Conservation (phyloP, 2,797 vertebrate species). For the Lepidocolaptes lacrymiger region DNA sequence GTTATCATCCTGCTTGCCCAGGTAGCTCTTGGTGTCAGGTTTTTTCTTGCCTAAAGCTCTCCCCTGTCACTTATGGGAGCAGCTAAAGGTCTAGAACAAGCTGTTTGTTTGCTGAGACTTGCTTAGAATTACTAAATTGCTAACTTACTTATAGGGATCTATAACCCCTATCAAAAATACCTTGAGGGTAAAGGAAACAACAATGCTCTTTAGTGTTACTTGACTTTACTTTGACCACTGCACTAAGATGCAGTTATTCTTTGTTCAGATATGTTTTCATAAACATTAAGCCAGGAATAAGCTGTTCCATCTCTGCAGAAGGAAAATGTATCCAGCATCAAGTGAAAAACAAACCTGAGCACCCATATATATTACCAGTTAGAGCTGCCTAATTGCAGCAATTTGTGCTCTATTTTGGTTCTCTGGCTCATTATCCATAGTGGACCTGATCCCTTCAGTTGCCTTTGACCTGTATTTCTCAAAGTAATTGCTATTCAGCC, state of each 20-base stretch:
- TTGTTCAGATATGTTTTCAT: neutral
- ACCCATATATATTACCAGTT: neutral
- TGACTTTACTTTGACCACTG: neutral
- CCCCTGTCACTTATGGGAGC: neutral
- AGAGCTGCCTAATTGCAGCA: conserved; percentile 40
- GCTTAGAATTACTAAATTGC: neutral
- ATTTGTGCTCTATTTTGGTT: conserved; percentile 27
- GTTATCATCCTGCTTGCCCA: neutral
- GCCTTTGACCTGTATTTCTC: conserved; percentile 45
- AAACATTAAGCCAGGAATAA: neutral
- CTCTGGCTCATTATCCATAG: conserved; percentile 25
- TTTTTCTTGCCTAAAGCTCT: neutral
- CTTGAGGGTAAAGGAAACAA: neutral
- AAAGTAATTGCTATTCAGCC: conserved; percentile 30
- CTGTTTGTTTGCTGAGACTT: neutral
- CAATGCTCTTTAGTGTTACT: neutral
- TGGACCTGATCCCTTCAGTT: conserved; percentile 12
- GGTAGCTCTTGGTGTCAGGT: neutral
- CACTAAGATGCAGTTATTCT: neutral
- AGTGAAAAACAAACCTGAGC: neutral
- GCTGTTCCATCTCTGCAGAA: neutral
- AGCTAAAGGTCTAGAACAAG: neutral
- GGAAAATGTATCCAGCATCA: neutral
- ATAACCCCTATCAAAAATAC: neutral
- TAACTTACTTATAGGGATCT: neutral